Percentiles rank a stretch among this genome's conserved stretches.
Conservation (phyloP, 2,888 invertebrate species). For the Microlaimidae sp. region DNA sequence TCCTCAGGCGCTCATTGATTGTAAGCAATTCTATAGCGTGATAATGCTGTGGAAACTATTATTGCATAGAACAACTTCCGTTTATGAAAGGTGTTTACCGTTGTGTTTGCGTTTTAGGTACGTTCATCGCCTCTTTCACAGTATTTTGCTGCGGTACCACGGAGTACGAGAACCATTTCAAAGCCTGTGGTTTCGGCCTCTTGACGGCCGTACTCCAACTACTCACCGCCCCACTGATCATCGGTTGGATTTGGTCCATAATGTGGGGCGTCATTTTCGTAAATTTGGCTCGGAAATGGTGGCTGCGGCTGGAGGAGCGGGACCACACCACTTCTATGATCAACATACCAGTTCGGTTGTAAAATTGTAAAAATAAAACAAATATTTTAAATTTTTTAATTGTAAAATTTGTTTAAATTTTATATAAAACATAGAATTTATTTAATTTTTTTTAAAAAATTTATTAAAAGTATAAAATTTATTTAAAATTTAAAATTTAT, state of each 20-base stretch:
- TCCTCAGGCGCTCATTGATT: too few species aligned
- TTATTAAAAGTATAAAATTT: too few species aligned
- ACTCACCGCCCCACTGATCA: constrained; percentile 38
- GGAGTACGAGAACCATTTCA: constrained; percentile 27
- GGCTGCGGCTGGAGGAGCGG: constrained; percentile 2
- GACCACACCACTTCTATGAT: not conserved
- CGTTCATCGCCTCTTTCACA: constrained; percentile 37
- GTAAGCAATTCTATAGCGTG: too few species aligned
- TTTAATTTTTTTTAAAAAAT: too few species aligned
- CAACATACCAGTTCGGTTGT: not conserved
- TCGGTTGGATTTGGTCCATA: constrained; percentile 44
- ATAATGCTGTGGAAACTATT: not conserved
- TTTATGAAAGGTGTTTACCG: too few species aligned
- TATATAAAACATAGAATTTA: too few species aligned
- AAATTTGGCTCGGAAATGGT: constrained; percentile 37
- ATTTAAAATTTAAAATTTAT: too few species aligned
- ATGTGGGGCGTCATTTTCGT: constrained; percentile 42
- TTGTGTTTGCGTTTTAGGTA: constrained; percentile 31
- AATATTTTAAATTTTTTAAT: too few species aligned
- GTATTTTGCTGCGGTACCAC: constrained; percentile 38
- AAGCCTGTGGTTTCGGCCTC: constrained; percentile 37
- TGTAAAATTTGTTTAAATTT: too few species aligned
- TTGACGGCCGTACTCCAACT: constrained; percentile 39
- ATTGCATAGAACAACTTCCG: too few species aligned
- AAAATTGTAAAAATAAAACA: too few species aligned